These are phyloP conservation scores for Microplitis mediator DNA, from an alignment of 1,140 invertebrate genomes.

Conservation along the genomic window DNA sequence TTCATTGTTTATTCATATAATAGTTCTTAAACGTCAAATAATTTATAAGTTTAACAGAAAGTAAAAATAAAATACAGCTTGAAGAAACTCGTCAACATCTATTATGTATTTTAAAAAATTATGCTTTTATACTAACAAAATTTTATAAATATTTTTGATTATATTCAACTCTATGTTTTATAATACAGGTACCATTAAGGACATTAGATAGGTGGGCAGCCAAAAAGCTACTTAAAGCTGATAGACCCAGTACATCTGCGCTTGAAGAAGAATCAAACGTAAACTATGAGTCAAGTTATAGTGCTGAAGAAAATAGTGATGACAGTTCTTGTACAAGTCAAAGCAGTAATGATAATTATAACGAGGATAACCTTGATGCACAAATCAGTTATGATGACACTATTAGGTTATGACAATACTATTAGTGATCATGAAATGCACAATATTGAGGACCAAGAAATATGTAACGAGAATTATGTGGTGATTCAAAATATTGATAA, in stretches of 20 bases:
- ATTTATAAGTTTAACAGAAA: no score
- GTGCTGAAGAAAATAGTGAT: background rate
- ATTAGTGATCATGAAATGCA: constrained; percentile 3
- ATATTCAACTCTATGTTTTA: no score
- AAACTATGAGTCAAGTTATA: background rate
- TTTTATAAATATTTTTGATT: no score
- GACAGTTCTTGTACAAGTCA: background rate
- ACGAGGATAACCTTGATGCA: background rate
- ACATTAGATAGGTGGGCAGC: constrained; percentile 11
- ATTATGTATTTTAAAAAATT: no score
- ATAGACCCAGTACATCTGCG: background rate
- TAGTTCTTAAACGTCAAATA: no score
- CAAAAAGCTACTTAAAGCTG: background rate
- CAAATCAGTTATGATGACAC: constrained; percentile 2
- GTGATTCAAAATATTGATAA: background rate
- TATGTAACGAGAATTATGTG: constrained; percentile 10
- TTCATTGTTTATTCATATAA: no score
- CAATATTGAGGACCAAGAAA: background rate
- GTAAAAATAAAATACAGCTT: no score
- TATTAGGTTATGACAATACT: constrained; percentile 13
- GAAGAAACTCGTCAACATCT: no score
- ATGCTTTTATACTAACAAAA: no score
- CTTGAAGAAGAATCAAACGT: background rate
- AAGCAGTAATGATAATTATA: background rate
- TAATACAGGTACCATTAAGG: constrained; percentile 11